Percentiles rank a stretch among this genome's conserved stretches.
These are phyloP conservation scores for Bicyclus anynana DNA, from an alignment of 1,140 invertebrate species.

Conservation along the genomic window DNA sequence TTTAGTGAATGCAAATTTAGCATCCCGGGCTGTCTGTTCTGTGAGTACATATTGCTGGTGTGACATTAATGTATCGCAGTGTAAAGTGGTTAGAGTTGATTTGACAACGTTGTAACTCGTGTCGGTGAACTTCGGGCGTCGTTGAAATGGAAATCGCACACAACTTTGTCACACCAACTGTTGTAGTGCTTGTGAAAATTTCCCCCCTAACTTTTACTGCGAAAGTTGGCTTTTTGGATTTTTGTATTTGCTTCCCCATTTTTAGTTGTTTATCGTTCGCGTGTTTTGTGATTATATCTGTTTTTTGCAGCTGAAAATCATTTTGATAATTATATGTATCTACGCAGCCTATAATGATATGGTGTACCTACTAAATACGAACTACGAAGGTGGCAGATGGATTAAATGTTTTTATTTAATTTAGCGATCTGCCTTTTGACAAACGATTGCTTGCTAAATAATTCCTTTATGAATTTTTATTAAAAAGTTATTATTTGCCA, in stretches of 20 bases:
- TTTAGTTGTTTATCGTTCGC: neutral
- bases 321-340: too few relatives aligned
- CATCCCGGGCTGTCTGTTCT: too few relatives aligned
- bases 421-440: too few relatives aligned
- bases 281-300: neutral
- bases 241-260: slow-evolving; percentile 6
- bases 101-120: slow-evolving; percentile 36
- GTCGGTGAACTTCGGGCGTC: slow-evolving; percentile 28
- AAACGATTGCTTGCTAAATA: too few relatives aligned
- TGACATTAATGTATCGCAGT: neutral
- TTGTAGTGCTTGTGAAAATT: slow-evolving; percentile 19
- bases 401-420: too few relatives aligned
- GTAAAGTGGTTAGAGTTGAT: slow-evolving; percentile 24
- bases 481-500: too few relatives aligned
- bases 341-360: too few relatives aligned
- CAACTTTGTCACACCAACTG: slow-evolving; percentile 6
- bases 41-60: too few relatives aligned
- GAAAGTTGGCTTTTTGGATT: slow-evolving; percentile 14
- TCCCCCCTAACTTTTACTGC: slow-evolving; percentile 10
- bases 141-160: slow-evolving; percentile 9
- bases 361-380: too few relatives aligned
- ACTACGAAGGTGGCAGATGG: too few relatives aligned
- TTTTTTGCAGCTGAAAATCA: neutral
- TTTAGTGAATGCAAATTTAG: too few relatives aligned
- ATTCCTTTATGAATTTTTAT: too few relatives aligned